Evolutionary conservation across 2,888 invertebrate genomes (phyloP), one percentile per base, ranked within the genome.

Genomic region (Epistrophe eligans): DNA sequence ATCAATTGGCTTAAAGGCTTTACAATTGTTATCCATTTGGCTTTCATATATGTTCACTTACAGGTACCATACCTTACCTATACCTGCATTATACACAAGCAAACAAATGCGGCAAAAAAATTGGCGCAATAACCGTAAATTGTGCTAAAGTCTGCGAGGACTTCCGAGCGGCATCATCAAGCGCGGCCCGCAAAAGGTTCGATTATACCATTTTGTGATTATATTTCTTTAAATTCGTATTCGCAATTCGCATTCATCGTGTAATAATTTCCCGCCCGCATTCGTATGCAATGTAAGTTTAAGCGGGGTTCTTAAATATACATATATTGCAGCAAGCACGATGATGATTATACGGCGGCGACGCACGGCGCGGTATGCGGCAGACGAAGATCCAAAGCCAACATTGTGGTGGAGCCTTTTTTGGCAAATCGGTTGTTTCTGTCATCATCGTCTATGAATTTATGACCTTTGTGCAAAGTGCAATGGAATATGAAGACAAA

Each of bases 91-190:
- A 35, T 38, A 66, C 0, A 62, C 35, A 50, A 7, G 80, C 64
- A 66, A 58, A 79, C 64, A 79, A 84, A 84, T 79, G 71, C 3
- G 24, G 24, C 3, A 24, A n/a, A n/a, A 80, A 40, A 45, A 71
- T 70, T 80, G 8, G 35, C 32, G 66, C 80, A 84, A 84, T 84
- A 84, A 84, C 80, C 64, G 84, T 84, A 84, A 84, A 84, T 84
- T 80, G 71, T 40, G 64, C 71, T 71, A 35, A 67, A 74, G 62
- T 71, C 70, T 38, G 62, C 28, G 64, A 79, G 64, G 71, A 80
- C 76, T 80, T 74, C 80, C 80, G 70, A 84, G 80, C 71, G 84
- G 84, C 84, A 80, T 71, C 80, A 71, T 76, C 80, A 76, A 84
- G 74, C 45, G 57, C 52, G 71, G 45, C 40, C 83, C 83, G 79